Evolutionary conservation across 2,797 vertebrate genomes (phyloP), one percentile per base, ranked within the genome.

Genomic region (Chaetodon trifasciatus): DNA sequence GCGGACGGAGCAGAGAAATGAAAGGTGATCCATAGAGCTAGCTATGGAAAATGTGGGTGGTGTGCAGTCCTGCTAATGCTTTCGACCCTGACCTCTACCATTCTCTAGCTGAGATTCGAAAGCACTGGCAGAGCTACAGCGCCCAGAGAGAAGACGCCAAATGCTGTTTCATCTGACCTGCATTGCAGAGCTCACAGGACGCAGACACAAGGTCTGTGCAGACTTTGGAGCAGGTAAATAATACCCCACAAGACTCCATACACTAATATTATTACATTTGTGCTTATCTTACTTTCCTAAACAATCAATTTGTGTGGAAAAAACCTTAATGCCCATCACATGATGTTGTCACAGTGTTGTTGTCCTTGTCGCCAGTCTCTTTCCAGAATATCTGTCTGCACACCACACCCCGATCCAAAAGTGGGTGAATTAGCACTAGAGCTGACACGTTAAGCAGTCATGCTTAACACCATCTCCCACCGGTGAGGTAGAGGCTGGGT

Each of bases 51-150:
- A 93, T 85, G 87, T 87, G 83, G 85, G 80, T 78, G 70, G 86
- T 67, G 80, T 78, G 70, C 83, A 66, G 85, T 79, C 81, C 76
- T 72, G 86, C 86, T 92, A 89, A 92, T 85, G 85, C 87, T 74
- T 83, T 84, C 71, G 72, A 89, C 90, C 90, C 86, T 93, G 94
- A 95, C 94, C 93, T 92, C 89, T 91, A 81, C 73, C 88, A 82
- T 88, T 90, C 86, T 86, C 68, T 50, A 75, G 71, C 83, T 81
- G 71, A 78, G 64, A 84, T 71, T 85, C 53, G 17, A 80, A 77
- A 82, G 75, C 78, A 44, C 82, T 72, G 76, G 60, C 81, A 76
- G 67, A 57, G 60, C 81, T 46, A 72, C 78, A 86, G 53, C 63
- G 50, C 16, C 35, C 37, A 39, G 67, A 58, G 46, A 81, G 32